Evolutionary conservation across 2,797 vertebrate genomes (phyloP).

Genomic region (Hemitrygon akajei): DNA sequence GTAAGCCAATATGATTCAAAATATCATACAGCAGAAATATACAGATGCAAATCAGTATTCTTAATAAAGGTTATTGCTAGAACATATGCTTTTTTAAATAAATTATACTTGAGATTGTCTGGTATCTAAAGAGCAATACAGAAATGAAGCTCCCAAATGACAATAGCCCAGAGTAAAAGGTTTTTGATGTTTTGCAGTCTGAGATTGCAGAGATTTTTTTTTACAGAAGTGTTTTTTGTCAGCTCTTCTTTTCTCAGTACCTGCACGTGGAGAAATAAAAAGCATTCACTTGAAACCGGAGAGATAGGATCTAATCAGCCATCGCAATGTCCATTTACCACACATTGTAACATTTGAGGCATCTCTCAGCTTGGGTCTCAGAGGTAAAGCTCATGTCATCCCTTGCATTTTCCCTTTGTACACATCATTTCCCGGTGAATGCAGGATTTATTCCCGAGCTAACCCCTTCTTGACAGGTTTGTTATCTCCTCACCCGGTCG

Average conservation of each 20-base stretch:
- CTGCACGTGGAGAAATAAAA: slow-evolving; percentile 53
- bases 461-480: slow-evolving; percentile 79
- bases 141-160: neutral
- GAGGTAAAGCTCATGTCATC: slow-evolving; percentile 65
- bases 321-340: slow-evolving; percentile 61
- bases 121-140: neutral
- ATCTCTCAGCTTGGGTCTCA: slow-evolving; percentile 59
- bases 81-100: slow-evolving; percentile 18
- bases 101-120: neutral
- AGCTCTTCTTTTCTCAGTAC: slow-evolving; percentile 57
- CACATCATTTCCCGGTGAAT: slow-evolving; percentile 71
- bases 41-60: neutral
- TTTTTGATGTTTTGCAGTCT: slow-evolving; percentile 1
- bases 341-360: slow-evolving; percentile 59
- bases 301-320: slow-evolving; percentile 70
- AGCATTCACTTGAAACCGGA: slow-evolving; percentile 61
- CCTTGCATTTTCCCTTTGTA: slow-evolving; percentile 65
- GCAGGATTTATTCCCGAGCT: slow-evolving; percentile 70
- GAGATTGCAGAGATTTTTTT: neutral
- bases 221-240: slow-evolving; percentile 59
- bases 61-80: slow-evolving; percentile 10
- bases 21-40: neutral
- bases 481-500: slow-evolving; percentile 78
- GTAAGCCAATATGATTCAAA: neutral
- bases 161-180: neutral